Evolutionary conservation across 2,113 vertebrate species (phyloP), one percentile per base, ranked within the genome.

Genomic region (Trochalopteron elliotii): DNA sequence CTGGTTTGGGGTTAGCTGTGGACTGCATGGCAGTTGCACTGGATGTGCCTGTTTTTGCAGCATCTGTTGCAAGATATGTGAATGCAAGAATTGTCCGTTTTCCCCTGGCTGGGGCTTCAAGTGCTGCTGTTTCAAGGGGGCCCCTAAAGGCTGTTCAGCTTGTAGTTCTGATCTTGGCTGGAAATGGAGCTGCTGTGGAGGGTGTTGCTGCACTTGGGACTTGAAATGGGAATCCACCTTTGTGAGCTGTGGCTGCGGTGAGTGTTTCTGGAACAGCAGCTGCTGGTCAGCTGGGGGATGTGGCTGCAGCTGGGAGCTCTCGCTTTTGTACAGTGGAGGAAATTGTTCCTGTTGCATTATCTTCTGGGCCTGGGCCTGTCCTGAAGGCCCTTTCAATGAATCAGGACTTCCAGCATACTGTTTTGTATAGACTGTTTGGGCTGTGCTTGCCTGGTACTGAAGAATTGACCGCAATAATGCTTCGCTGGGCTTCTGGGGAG

Each of bases 251-350:
- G 86, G 80, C 80, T 97, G 97, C 0, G 86, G 89, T 25, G 95
- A 97, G 68, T 94, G 92, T 83, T 97, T 98, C 71, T 94, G 97
- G 88, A 98, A 97, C 35, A 64, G 96, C 84, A 97, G 97, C 77
- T 98, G 98, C 97, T 98, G 98, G 94, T 99, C 98, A 89, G 96
- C 94, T 83, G 92, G 83, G 96, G 97, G 97, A 96, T 94, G 98
- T 23, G 83, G 84, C 90, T 98, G 96, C 90, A 94, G 97, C 93
- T 96, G 97, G 39, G 93, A 88, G 70, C 60, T 82, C 90, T 97
- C 89, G 0, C 18, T 82, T 85, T 96, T 98, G 96, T 96, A 97
- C 35, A 64, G 93, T 1, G n/a, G 90, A 40, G 95, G 83, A 85
- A 94, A 94, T 63, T 96, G 97, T 88, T 98, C 97, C 49, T 93